Evolutionary conservation across 2,113 vertebrate species (phyloP).

Genomic region (Fulica atra): DNA sequence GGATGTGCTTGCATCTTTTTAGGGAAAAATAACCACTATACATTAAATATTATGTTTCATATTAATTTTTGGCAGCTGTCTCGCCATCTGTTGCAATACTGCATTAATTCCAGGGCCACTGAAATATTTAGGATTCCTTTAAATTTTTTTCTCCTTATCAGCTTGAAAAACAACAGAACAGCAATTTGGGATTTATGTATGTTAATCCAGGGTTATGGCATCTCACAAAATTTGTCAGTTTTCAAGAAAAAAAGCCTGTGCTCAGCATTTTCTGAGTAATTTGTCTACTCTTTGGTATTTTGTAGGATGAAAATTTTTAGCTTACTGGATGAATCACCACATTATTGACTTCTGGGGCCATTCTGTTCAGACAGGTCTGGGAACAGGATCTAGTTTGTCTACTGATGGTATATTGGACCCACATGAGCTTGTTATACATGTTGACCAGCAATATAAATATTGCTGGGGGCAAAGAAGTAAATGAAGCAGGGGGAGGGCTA

Average conservation of each 20-base stretch:
- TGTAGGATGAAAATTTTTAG: background rate
- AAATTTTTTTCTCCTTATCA: background rate
- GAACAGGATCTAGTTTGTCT: background rate
- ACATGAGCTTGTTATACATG: background rate
- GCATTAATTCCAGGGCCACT: background rate
- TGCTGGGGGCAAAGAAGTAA: background rate
- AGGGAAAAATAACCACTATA: background rate
- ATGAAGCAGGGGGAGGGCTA: background rate
- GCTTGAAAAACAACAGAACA: background rate
- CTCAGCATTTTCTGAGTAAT: background rate
- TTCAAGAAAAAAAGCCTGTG: background rate
- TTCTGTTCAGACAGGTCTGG: background rate
- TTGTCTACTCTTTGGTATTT: background rate
- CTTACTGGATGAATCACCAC: background rate
- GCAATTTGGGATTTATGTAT: background rate
- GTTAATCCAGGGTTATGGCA: background rate
- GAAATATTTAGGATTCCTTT: background rate
- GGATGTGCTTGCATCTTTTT: background rate
- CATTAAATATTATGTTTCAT: background rate
- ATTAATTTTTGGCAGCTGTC: conserved; percentile 1
- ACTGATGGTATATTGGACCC: background rate
- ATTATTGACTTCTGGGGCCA: background rate
- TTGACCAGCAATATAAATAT: background rate
- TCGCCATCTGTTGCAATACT: background rate
- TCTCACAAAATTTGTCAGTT: background rate